Conservation (phyloP, 2,888 invertebrate genomes). For the Tinea pellionella region DNA sequence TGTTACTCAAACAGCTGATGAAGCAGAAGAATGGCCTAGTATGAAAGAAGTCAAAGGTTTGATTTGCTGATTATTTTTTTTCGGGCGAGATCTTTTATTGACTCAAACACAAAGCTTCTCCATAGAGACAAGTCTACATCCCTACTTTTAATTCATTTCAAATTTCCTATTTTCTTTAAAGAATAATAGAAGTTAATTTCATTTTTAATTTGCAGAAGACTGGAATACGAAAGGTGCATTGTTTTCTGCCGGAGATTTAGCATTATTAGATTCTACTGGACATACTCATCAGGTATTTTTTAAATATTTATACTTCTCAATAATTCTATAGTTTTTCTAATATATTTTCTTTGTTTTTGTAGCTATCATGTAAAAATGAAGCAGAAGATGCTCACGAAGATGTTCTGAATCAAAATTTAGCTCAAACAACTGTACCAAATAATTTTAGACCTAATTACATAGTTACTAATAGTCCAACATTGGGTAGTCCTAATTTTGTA, state of each 20-base stretch:
- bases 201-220: slow-evolving; percentile 32
- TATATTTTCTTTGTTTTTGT: neutral
- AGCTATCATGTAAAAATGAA: neutral
- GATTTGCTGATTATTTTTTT: no score
- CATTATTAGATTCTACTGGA: slow-evolving; percentile 52
- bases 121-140: no score
- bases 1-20: slow-evolving; percentile 33
- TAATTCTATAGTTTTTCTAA: neutral
- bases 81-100: no score
- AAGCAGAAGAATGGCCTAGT: slow-evolving; percentile 58
- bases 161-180: no score
- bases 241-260: slow-evolving; percentile 61
- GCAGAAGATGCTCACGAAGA: slow-evolving; percentile 50
- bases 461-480: slow-evolving; percentile 53
- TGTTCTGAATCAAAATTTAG: slow-evolving; percentile 48
- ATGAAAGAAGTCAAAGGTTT: slow-evolving; percentile 60
- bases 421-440: slow-evolving; percentile 35
- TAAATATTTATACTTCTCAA: neutral
- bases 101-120: no score
- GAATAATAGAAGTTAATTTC: neutral
- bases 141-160: no score
- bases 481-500: slow-evolving; percentile 62
- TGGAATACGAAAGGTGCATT: slow-evolving; percentile 60
- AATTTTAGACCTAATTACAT: slow-evolving; percentile 56
- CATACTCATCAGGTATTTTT: slow-evolving; percentile 40